Evolutionary conservation across 2,797 vertebrate species (phyloP).

Genomic region (Sorex maritimensis): DNA sequence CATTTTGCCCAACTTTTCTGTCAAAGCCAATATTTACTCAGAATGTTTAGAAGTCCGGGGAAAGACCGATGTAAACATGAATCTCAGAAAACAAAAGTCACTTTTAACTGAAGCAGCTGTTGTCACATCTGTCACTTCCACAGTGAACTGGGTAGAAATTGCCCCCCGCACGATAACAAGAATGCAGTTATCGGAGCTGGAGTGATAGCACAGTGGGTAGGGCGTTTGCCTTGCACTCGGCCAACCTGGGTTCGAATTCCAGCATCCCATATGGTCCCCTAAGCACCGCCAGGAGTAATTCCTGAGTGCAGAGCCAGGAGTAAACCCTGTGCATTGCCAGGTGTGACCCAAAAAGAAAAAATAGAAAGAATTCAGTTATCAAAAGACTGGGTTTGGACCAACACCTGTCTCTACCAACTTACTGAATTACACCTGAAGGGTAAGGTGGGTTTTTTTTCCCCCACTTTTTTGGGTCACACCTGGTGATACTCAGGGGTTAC

Average conservation of each 20-base stretch:
- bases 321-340: too few relatives aligned
- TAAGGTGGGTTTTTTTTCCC: background rate
- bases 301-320: too few relatives aligned
- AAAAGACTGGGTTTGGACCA: background rate
- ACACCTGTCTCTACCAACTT: background rate
- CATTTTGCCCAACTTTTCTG: background rate
- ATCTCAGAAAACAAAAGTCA: slow-evolving; percentile 29
- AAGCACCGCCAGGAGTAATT: too few relatives aligned
- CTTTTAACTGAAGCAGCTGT: background rate
- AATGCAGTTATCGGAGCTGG: background rate
- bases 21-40: slow-evolving; percentile 5
- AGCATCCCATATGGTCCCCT: too few relatives aligned
- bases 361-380: too few relatives aligned
- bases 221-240: too few relatives aligned
- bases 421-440: too few relatives aligned
- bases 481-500: too few relatives aligned
- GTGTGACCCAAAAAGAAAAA: too few relatives aligned
- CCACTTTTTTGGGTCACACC: too few relatives aligned
- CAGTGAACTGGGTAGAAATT: background rate
- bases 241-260: too few relatives aligned
- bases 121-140: slow-evolving; percentile 1
- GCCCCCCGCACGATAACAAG: background rate
- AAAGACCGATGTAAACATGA: slow-evolving; percentile 23
- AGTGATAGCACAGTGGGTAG: too few relatives aligned
- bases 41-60: slow-evolving; percentile 66